phyloP scores from a whole-genome alignment of 2,113 vertebrate genomes.

The Myotis yumanensis region DNA sequence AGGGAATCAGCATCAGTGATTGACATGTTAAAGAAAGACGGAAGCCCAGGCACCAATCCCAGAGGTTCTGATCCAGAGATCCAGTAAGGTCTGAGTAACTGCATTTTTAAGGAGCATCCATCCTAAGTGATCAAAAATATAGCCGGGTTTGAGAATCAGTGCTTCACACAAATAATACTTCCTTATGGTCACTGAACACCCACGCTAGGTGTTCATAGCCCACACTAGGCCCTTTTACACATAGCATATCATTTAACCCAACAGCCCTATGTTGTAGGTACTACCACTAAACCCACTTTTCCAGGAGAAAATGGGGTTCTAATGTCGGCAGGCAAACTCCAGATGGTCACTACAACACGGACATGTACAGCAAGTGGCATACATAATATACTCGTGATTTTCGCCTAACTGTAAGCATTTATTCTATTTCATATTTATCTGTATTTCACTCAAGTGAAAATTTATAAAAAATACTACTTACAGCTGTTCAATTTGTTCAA shows the following conservation, averaged over 20 bases:
- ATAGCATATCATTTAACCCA: background rate
- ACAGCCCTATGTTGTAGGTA: background rate
- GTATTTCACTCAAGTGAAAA: background rate
- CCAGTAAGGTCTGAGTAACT: background rate
- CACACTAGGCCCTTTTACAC: background rate
- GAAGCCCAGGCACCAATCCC: background rate
- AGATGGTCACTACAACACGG: background rate
- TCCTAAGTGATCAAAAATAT: background rate
- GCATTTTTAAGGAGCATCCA: background rate
- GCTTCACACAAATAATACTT: background rate
- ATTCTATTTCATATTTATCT: background rate
- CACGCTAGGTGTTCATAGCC: background rate
- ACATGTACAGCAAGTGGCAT: background rate
- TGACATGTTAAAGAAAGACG: background rate
- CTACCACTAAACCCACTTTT: background rate
- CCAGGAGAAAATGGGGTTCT: background rate
- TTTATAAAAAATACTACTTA: constrained; percentile 82
- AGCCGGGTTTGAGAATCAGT: background rate
- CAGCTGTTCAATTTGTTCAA: constrained; percentile 85
- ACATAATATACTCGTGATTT: background rate
- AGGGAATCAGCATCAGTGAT: background rate
- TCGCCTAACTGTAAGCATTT: background rate
- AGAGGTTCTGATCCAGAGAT: background rate
- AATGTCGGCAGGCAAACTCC: background rate
- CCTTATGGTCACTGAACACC: background rate